These are phyloP conservation scores for Eleutherodactylus coqui DNA, from an alignment of 2,797 vertebrate genomes.

Conservation along the genomic window DNA sequence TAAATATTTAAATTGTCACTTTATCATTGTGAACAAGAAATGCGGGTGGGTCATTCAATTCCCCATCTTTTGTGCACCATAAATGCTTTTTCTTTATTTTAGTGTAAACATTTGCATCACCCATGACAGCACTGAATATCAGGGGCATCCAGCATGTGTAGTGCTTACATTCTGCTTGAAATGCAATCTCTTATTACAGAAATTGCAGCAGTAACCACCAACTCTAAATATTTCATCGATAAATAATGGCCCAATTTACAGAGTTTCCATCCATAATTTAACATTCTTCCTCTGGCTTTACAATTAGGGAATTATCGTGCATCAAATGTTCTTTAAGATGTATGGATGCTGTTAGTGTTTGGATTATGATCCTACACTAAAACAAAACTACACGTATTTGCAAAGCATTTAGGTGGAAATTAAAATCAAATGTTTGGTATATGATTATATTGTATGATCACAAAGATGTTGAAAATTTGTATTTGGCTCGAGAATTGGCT, in stretches of 20 bases:
- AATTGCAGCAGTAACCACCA: constrained; percentile 8
- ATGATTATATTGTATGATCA: background rate
- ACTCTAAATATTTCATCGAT: constrained; percentile 49
- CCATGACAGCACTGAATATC: constrained; percentile 25
- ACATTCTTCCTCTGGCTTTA: constrained; percentile 28
- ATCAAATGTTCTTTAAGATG: constrained; percentile 26
- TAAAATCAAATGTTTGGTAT: background rate
- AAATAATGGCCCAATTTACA: constrained; percentile 52
- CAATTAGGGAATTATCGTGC: constrained; percentile 28
- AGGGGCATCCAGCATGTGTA: background rate
- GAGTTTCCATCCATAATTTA: constrained; percentile 47
- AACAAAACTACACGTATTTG: background rate
- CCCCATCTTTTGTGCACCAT: constrained; percentile 21
- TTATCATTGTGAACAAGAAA: constrained; percentile 43
- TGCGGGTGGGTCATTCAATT: constrained; percentile 43
- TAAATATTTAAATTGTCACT: constrained; percentile 50
- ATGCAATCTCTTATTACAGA: constrained; percentile 29
- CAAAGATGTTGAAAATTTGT: background rate
- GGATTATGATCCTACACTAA: constrained; percentile 6
- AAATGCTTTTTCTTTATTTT: constrained; percentile 41
- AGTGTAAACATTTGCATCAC: constrained; percentile 42
- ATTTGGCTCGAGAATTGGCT: background rate
- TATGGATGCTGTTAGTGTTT: constrained; percentile 39
- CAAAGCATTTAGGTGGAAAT: background rate
- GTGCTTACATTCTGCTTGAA: constrained; percentile 22